Evolutionary conservation across 35 echinoderm and acorn worm genomes (phyloP), one percentile per base, ranked within the genome.

Genomic region (Strongylocentrotus purpuratus): DNA sequence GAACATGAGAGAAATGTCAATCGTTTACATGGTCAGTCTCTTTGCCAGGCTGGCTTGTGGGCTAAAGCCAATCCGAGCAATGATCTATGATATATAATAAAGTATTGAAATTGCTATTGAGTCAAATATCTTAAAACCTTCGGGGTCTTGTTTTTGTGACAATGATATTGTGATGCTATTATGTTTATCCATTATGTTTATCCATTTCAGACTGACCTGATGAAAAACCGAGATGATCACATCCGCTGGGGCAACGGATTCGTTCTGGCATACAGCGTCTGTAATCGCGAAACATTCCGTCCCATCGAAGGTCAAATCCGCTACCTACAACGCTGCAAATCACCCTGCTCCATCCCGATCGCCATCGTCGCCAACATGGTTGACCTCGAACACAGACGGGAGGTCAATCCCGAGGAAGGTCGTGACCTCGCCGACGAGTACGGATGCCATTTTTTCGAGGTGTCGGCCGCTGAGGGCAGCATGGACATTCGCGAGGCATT

Each of bases 381-480:
- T n/a, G 98, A 99, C 87, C 88, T 97, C 18, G 95, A 99, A 33
- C 96, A 96, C 32, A 86, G 94, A 5, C 94, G 96, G 35, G 94
- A 97, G 28, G 96, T 99, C 25, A 92, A 94, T 48, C 33, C 91
- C 5, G 96, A 97, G 10, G 98, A 99, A 52, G 98, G 96, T 18
- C 52, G 94, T 61, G 71, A 94, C n/a, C 61, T 99, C 35, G 98
- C 98, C 15, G 96, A 96, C 31, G 96, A 96, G 94, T 97, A 99
- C 95, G 95, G 98, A 2, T 99, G 96, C 86, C 95, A 96, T 50
- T 99, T 99, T 78, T 99, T 97, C 90, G 98, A 99, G 70, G 98
- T 99, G 0, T 97, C 98, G 13, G 98, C 98, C 1, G 96, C 96
- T 17, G 98, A 97, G 25, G 98, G 98, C 11, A 97, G 95, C 94